Base-by-base conservation (phyloP, 2,797 vertebrate species). In the Tympanoctomys barrerae region DNA sequence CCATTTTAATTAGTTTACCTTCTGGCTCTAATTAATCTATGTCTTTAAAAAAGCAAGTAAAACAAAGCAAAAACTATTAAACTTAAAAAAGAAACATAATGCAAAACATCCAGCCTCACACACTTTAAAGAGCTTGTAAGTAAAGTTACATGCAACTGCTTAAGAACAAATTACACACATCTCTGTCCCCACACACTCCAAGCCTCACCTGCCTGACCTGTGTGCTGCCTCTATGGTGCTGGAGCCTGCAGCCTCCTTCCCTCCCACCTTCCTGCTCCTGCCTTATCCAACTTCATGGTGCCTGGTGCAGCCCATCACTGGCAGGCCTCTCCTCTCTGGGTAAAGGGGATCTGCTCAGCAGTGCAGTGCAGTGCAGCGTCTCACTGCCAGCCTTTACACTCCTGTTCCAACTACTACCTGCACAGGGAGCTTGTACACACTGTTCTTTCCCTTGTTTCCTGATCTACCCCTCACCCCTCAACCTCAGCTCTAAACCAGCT, bases 1-100 rank as follows among this genome's bases (percentile, higher is more conserved):
- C 68, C 89, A 49, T 82, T 93, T 91, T 89, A 87, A 89, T 90
- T 73, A 92, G 81, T 79, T 94, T 91, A 85, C 54, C 62, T 97
- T 95, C 26, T 79, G 31, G 61, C n/a, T 95, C 49, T 81, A 94
- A 68, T 92, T 92, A 89, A 83, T 59, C 57, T 82, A 28, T 54
- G 14, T 28, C 89, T 70, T 70, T 11, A 46, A 54, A 33, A 78
- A 91, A 39, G 75, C 14, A 91, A 95, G 12, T 33, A 64, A 9
- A 94, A 59, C 59, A 94, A 94, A 77, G n/a, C 33, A 85, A 92
- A 96, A 93, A 80, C 22, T 86, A 91, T 54, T 95, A 64, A 62
- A 91, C 11, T 11, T 21, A 66, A 79, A 95, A 54, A 36, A 85
- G 81, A 90, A 93, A 36, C 62, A 64, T 11, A 88, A 88, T 12